phyloP scores from a whole-genome alignment of 1,140 invertebrate genomes.

The Spodoptera litura region DNA sequence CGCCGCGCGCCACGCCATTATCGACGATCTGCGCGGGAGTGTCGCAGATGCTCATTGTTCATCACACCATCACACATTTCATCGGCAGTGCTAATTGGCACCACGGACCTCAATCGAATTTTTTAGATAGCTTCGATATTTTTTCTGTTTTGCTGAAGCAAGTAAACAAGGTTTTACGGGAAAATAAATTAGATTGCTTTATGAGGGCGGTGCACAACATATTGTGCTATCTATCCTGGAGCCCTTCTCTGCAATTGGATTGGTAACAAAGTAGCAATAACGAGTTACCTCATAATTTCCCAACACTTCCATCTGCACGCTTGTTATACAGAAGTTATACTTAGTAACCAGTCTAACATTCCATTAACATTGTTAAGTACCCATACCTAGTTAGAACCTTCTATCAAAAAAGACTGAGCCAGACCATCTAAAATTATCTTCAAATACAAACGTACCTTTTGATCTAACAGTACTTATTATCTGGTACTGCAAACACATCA shows the following conservation, averaged over 20 bases:
- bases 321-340: too few relatives aligned
- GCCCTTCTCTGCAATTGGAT: too few relatives aligned
- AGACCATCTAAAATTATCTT: too few relatives aligned
- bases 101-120: slow-evolving; percentile 30
- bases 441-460: too few relatives aligned
- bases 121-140: slow-evolving; percentile 40
- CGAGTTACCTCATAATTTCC: too few relatives aligned
- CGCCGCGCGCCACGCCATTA: slow-evolving; percentile 20
- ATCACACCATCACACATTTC: slow-evolving; percentile 49
- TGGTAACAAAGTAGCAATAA: too few relatives aligned
- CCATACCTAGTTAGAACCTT: too few relatives aligned
- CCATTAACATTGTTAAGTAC: too few relatives aligned
- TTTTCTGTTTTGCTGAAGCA: slow-evolving; percentile 10
- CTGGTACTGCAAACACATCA: background rate
- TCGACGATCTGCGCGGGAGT: slow-evolving; percentile 42
- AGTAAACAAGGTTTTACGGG: slow-evolving; percentile 11
- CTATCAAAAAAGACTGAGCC: too few relatives aligned
- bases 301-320: too few relatives aligned
- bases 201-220: slow-evolving; percentile 1
- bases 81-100: slow-evolving; percentile 54
- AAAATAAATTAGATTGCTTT: slow-evolving; percentile 29
- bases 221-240: background rate
- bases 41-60: slow-evolving; percentile 44
- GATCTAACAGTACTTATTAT: too few relatives aligned
- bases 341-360: too few relatives aligned